Conservation (phyloP, 2,888 invertebrate genomes). For the Drosophila nr. perissopoda region DNA sequence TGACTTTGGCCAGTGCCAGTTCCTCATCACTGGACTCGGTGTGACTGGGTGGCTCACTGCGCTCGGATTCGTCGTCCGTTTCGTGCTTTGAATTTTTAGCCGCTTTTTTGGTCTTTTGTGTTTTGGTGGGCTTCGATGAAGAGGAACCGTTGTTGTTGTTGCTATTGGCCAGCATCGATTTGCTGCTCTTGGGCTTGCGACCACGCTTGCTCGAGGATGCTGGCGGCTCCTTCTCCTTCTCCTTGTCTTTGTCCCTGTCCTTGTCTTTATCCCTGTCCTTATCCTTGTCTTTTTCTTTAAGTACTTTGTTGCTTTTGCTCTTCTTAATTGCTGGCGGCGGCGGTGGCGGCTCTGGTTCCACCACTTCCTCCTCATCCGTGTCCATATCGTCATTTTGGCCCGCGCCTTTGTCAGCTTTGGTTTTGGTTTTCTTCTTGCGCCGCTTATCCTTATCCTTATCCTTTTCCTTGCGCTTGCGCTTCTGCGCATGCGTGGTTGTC, state of each 20-base stretch:
- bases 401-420: conserved; percentile 51
- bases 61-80: conserved; percentile 61
- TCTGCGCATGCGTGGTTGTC: conserved; percentile 58
- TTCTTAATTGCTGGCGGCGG: conserved; percentile 48
- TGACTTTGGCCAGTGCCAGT: conserved; percentile 58
- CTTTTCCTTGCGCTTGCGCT: conserved; percentile 84
- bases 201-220: conserved; percentile 49
- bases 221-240: conserved; percentile 42
- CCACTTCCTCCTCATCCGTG: conserved; percentile 68
- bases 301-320: conserved; percentile 53
- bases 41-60: conserved; percentile 47
- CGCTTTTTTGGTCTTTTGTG: conserved; percentile 70
- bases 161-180: conserved; percentile 33
- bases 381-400: conserved; percentile 56
- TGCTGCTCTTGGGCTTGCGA: conserved; percentile 58
- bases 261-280: conserved; percentile 34
- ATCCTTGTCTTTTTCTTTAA: conserved; percentile 59
- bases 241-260: conserved; percentile 49
- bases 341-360: conserved; percentile 50
- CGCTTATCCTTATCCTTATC: conserved; percentile 80
- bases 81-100: conserved; percentile 53
- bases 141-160: conserved; percentile 3
- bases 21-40: conserved; percentile 68
- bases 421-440: conserved; percentile 83
- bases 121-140: conserved; percentile 50